Evolutionary conservation across 2,888 invertebrate genomes (phyloP).

Genomic region (Andrena trimmerana): DNA sequence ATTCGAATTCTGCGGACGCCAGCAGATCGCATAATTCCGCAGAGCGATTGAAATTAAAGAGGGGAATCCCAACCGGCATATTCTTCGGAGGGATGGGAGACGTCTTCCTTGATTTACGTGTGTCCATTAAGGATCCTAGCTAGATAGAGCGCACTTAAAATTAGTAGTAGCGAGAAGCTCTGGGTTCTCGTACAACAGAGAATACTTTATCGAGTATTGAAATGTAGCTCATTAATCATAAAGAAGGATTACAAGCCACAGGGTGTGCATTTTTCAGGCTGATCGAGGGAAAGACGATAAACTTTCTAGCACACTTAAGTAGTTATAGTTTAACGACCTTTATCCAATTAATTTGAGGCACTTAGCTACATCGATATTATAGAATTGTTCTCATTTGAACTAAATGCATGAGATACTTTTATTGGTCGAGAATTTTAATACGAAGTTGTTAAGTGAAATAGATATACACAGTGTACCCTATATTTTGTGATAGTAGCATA

Average conservation of each 20-base stretch:
- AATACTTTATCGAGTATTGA: constrained; percentile 19
- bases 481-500: no score
- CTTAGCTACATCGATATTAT: no score
- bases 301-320: background rate
- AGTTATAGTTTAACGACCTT: no score
- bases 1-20: constrained; percentile 10
- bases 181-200: constrained; percentile 9
- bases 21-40: constrained; percentile 21
- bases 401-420: no score
- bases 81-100: constrained; percentile 33
- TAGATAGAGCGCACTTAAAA: constrained; percentile 20
- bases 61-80: constrained; percentile 33
- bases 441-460: no score
- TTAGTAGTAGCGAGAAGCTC: constrained; percentile 20
- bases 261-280: background rate
- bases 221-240: constrained; percentile 20
- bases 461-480: no score
- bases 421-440: no score
- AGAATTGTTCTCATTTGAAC: no score
- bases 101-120: constrained; percentile 42
- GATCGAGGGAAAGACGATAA: background rate
- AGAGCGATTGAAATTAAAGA: constrained; percentile 46
- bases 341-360: no score
- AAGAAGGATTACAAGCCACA: constrained; percentile 19
- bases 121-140: constrained; percentile 32